These are phyloP conservation scores for Sorex araneus DNA, from an alignment of 2,113 vertebrate genomes.

Conservation along the genomic window DNA sequence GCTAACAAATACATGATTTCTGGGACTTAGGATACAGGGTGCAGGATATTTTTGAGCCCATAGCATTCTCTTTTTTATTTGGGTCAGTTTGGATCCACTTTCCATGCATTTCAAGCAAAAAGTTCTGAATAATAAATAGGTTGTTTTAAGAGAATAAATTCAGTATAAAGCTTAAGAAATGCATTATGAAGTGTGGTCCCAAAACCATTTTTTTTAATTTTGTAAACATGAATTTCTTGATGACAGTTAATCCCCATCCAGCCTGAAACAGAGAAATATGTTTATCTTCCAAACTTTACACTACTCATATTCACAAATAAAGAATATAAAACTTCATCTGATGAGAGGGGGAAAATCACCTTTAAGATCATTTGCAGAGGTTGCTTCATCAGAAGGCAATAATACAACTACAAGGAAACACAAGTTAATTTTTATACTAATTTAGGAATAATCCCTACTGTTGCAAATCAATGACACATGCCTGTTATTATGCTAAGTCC, in stretches of 20 bases:
- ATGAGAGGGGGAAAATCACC: neutral
- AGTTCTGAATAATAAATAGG: neutral
- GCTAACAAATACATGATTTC: neutral
- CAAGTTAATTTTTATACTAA: slow-evolving; percentile 14
- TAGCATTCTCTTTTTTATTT: neutral
- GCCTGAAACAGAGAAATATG: neutral
- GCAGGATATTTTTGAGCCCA: neutral
- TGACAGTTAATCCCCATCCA: neutral
- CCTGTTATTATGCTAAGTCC: neutral
- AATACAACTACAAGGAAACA: neutral
- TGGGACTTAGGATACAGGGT: neutral
- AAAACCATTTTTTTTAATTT: too few relatives aligned
- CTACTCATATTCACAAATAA: neutral
- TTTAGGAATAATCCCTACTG: neutral
- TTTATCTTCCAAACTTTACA: neutral
- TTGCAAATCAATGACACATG: neutral
- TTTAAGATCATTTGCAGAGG: slow-evolving; percentile 33
- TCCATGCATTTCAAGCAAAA: neutral
- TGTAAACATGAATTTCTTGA: neutral
- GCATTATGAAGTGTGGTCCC: too few relatives aligned
- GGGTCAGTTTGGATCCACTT: neutral
- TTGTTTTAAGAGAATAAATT: neutral
- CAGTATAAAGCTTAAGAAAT: too few relatives aligned
- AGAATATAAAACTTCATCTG: neutral
- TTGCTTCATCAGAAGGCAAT: neutral